phyloP scores from a whole-genome alignment of 1,140 invertebrate species.

The Zaprionus davidi region DNA sequence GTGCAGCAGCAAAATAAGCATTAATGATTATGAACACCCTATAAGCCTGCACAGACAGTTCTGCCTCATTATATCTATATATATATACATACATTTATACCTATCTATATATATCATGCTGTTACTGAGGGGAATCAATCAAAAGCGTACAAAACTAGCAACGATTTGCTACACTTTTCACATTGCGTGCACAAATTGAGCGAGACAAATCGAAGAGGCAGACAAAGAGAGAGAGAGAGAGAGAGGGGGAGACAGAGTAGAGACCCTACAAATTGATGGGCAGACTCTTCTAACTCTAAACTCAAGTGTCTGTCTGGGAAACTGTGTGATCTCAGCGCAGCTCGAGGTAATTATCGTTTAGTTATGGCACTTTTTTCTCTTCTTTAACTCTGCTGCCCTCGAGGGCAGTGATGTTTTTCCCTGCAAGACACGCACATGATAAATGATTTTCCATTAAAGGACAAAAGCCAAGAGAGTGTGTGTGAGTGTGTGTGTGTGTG shows the following conservation, averaged over 20 bases:
- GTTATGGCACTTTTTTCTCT: slow-evolving; percentile 70
- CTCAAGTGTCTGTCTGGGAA: neutral
- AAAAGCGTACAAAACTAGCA: slow-evolving; percentile 29
- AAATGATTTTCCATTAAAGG: slow-evolving; percentile 79
- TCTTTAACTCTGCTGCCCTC: slow-evolving; percentile 20
- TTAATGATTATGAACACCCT: slow-evolving; percentile 39
- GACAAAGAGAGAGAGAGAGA: neutral
- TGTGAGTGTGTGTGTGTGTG: neutral
- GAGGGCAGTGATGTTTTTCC: neutral
- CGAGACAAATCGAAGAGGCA: slow-evolving; percentile 30
- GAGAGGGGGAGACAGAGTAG: neutral
- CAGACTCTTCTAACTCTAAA: neutral
- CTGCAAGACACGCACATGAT: slow-evolving; percentile 70
- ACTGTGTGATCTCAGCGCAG: slow-evolving; percentile 15
- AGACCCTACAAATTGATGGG: slow-evolving; percentile 3
- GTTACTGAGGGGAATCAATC: slow-evolving; percentile 28
- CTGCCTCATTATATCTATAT: neutral
- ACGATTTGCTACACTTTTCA: slow-evolving; percentile 53
- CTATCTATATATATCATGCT: neutral
- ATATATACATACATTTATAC: neutral
- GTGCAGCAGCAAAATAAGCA: slow-evolving; percentile 19
- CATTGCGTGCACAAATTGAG: slow-evolving; percentile 50
- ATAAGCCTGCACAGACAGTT: neutral
- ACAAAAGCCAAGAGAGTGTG: slow-evolving; percentile 20
- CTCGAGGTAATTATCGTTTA: slow-evolving; percentile 75